Evolutionary conservation across 2,888 invertebrate species (phyloP).

Genomic region (Dryococelus australis): DNA sequence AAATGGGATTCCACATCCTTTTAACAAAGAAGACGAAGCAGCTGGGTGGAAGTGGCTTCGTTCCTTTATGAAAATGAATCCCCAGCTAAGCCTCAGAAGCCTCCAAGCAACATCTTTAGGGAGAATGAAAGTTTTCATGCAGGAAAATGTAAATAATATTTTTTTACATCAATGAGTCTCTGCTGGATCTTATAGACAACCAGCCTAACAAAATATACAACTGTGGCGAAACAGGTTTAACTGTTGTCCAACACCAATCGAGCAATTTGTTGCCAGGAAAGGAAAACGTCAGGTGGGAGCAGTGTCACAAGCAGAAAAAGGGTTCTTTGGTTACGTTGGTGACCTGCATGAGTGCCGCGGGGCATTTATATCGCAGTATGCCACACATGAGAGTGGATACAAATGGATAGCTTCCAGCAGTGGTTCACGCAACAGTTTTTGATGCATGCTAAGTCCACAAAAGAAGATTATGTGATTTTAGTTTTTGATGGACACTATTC

Average conservation of each 20-base stretch:
- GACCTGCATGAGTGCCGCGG: slow-evolving; percentile 2
- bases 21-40: slow-evolving; percentile 11
- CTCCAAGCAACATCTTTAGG: neutral
- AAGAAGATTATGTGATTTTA: slow-evolving; percentile 5
- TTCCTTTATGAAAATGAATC: neutral
- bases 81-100: neutral
- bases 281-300: neutral
- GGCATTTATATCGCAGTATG: slow-evolving; percentile 12
- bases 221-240: too few species aligned
- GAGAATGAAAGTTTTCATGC: neutral
- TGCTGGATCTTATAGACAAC: neutral
- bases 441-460: too few species aligned
- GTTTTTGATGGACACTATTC: too few species aligned
- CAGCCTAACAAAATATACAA: too few species aligned
- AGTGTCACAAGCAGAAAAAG: neutral
- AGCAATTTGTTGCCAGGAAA: neutral
- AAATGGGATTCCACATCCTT: neutral
- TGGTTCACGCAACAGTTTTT: neutral
- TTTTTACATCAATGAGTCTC: neutral
- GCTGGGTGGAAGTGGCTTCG: too few species aligned
- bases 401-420: too few species aligned
- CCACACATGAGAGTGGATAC: neutral
- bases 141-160: neutral
- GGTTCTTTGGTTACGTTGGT: slow-evolving; percentile 11
- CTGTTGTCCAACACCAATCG: neutral